Evolutionary conservation across 2,113 vertebrate genomes (phyloP).

Genomic region (Proterorhinus semilunaris): DNA sequence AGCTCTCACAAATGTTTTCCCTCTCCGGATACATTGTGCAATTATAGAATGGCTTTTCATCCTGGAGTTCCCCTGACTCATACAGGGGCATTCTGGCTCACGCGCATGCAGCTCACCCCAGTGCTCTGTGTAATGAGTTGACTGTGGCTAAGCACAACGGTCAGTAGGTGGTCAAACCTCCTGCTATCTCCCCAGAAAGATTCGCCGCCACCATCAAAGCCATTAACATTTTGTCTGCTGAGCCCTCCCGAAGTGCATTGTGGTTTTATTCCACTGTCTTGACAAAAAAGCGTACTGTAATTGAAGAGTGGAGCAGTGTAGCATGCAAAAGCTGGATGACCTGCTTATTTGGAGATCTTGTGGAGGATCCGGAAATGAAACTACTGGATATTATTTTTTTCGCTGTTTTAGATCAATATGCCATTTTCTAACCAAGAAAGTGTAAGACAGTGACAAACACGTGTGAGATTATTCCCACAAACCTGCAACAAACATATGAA

Average conservation of each 20-base stretch:
- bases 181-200: slow-evolving; percentile 24
- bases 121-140: slow-evolving; percentile 26
- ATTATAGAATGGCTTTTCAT: slow-evolving; percentile 28
- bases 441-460: no score
- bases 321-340: background rate
- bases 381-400: no score
- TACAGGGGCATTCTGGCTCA: background rate
- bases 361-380: no score
- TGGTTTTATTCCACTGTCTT: slow-evolving; percentile 29
- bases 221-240: slow-evolving; percentile 30
- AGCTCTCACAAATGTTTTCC: slow-evolving; percentile 37
- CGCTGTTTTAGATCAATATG: no score
- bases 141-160: slow-evolving; percentile 29
- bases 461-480: no score
- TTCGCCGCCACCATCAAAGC: slow-evolving; percentile 9
- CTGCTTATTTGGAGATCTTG: no score
- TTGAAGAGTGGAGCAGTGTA: slow-evolving; percentile 5
- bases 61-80: slow-evolving; percentile 12
- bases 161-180: slow-evolving; percentile 40
- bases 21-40: slow-evolving; percentile 26
- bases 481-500: no score
- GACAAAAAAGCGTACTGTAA: slow-evolving; percentile 18
- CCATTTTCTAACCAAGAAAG: no score
- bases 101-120: background rate
- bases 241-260: slow-evolving; percentile 17